Evolutionary conservation across 2,113 vertebrate species (phyloP).

Genomic region (Chionodraco myersi): DNA sequence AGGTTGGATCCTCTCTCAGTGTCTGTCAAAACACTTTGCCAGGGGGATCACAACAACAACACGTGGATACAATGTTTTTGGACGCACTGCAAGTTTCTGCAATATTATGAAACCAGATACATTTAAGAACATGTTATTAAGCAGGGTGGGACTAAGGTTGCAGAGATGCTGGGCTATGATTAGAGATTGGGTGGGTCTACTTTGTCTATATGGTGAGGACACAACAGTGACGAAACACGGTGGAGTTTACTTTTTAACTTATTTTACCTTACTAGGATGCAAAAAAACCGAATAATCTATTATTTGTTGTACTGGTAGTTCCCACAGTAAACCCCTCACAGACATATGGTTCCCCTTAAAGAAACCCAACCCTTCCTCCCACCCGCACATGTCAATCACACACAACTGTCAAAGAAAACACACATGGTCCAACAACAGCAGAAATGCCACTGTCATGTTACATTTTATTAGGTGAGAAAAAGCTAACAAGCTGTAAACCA

Average conservation of each 20-base stretch:
- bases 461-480: neutral
- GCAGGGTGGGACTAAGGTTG: neutral
- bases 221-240: conserved; percentile 1
- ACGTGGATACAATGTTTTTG: neutral
- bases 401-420: conserved; percentile 25
- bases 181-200: conserved; percentile 41
- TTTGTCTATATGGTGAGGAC: conserved; percentile 32
- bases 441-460: neutral
- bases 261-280: neutral
- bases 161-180: conserved; percentile 19
- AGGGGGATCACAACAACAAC: neutral
- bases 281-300: neutral
- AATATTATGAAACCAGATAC: conserved; percentile 18
- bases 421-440: conserved; percentile 1
- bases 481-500: neutral
- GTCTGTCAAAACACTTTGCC: neutral
- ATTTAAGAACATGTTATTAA: neutral
- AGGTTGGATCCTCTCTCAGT: neutral
- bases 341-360: neutral
- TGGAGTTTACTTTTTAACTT: neutral
- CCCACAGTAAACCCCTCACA: neutral
- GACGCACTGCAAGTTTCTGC: conserved; percentile 1
- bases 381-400: conserved; percentile 65
- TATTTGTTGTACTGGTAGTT: neutral
- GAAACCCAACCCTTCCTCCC: conserved; percentile 24